Evolutionary conservation across 2,113 vertebrate genomes (phyloP), one percentile per base, ranked within the genome.

Genomic region (Phalacrocorax aristotelis): DNA sequence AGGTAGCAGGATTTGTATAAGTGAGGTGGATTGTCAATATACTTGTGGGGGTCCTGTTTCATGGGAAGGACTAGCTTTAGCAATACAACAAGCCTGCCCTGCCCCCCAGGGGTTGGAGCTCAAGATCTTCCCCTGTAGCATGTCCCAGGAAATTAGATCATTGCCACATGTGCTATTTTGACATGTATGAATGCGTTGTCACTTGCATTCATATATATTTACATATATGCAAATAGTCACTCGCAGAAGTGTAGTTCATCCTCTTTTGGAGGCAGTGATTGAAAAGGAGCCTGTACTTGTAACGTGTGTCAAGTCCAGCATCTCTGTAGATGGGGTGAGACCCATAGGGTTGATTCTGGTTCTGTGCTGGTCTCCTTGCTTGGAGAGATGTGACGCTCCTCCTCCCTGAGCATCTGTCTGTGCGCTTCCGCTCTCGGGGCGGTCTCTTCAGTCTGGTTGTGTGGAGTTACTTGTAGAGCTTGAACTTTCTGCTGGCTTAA

Each of bases 141-240:
- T 27, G 38, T 64, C 36, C 44, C 55, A 76, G 61, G 64, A 90
- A 82, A 76, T 87, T 16, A 64, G 26, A 55, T 87, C 13, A 6
- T 82, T 90, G 58, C 51, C 34, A 15, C 48, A 6, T 49, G 10
- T 76, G 40, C 25, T 54, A 1, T 52, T 89, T 94, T 94, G 84
- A 79, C 30, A 2, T 0, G 1, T 64, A 8, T 52, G 29, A 77
- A 66, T 3, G 0, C 5, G 2, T 64, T 81, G 5, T 74, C 17
- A 49, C 54, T 91, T 93, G 65, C 20, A 25, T 64, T 72, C 13
- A 10, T 62, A 69, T 88, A 13, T 62, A 69, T 88, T 78, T 94
- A 22, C 38, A 11, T 85, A 25, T 72, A 49, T 85, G 52, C 70
- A 85, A 75, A 71, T 68, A 49, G 54, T 49, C 22, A 46, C 21